These are phyloP conservation scores for Liopterus haemorrhoidalis DNA, from an alignment of 2,888 invertebrate genomes.

Conservation along the genomic window DNA sequence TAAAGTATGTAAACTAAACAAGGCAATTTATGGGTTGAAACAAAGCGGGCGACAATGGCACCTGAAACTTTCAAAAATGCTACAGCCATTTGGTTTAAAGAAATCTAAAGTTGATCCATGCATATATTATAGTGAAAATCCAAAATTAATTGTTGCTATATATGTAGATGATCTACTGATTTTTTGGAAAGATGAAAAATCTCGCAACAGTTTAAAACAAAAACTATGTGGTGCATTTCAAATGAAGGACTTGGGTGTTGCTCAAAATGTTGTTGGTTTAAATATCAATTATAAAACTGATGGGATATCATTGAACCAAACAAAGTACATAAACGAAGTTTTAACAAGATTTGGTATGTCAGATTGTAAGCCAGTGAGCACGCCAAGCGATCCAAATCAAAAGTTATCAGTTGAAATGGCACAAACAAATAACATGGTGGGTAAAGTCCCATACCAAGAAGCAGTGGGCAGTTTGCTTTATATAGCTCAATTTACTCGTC, in stretches of 20 bases:
- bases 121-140: no score
- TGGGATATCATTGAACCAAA: conserved; percentile 14
- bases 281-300: conserved; percentile 28
- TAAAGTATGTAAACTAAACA: conserved; percentile 27
- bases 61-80: conserved; percentile 19
- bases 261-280: conserved; percentile 9
- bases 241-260: conserved; percentile 11
- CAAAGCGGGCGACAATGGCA: conserved; percentile 27
- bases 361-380: conserved; percentile 19
- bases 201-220: no score
- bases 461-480: conserved; percentile 29
- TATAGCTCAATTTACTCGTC: conserved; percentile 27
- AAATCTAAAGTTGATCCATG: not conserved
- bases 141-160: no score
- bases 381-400: conserved; percentile 26
- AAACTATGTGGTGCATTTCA: conserved; percentile 9
- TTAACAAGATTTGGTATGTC: conserved; percentile 26
- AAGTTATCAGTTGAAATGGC: conserved; percentile 22
- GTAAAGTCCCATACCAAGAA: conserved; percentile 28
- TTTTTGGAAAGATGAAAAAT: conserved; percentile 4
- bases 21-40: conserved; percentile 31
- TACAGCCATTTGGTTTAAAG: not conserved
- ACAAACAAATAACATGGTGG: conserved; percentile 8
- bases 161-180: no score
- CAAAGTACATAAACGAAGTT: conserved; percentile 25